phyloP scores from a whole-genome alignment of 1,140 invertebrate genomes.

The Acromyrmex heyeri region DNA sequence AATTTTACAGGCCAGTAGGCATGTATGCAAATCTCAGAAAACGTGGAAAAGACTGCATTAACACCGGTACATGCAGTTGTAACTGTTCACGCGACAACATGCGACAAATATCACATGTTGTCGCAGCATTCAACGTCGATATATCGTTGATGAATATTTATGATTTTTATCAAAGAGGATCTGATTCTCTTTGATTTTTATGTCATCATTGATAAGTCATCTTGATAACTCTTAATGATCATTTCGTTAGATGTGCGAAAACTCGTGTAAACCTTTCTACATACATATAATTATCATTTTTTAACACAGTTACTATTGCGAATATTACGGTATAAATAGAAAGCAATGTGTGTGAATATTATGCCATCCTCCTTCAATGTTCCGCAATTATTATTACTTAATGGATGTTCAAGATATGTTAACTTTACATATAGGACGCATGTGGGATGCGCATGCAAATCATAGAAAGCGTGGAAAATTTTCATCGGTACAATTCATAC shows the following conservation, averaged over 20 bases:
- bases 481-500: not conserved
- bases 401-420: not conserved
- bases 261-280: not conserved
- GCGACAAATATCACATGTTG: conserved; percentile 2
- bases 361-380: not conserved
- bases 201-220: not conserved
- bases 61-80: not conserved
- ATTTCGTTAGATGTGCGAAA: not conserved
- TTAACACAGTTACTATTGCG: not conserved
- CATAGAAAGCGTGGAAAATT: conserved; percentile 25
- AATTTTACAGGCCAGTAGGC: conserved; percentile 21
- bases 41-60: not conserved
- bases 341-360: conserved; percentile 19
- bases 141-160: conserved; percentile 23
- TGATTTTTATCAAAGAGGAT: not conserved
- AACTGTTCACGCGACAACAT: conserved; percentile 13
- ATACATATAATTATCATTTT: not conserved
- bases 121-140: not conserved
- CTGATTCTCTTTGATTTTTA: not conserved
- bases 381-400: conserved; percentile 37
- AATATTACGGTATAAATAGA: conserved; percentile 5
- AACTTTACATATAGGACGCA: conserved; percentile 18
- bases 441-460: conserved; percentile 45
- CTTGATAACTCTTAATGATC: not conserved
- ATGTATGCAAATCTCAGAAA: conserved; percentile 41